Conservation (phyloP, 2,888 invertebrate species). For the Tachina fera region DNA sequence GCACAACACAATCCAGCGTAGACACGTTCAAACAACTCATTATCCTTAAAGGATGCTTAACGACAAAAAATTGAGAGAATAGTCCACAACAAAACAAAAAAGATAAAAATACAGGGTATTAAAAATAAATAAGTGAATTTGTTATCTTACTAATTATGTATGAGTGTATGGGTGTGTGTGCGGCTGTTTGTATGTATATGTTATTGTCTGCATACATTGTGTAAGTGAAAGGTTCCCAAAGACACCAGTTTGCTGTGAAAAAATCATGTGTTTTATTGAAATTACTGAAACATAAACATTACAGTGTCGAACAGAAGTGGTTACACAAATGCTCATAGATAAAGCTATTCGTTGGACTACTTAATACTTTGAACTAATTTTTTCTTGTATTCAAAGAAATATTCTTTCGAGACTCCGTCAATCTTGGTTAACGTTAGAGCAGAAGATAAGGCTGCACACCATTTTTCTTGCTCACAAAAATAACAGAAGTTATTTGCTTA, state of each 20-base stretch:
- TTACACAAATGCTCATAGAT: too few relatives aligned
- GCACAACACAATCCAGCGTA: conserved; percentile 41
- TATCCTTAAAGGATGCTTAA: conserved; percentile 55
- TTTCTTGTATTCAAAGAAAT: too few relatives aligned
- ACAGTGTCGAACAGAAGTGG: conserved; percentile 20
- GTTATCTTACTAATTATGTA: conserved; percentile 67
- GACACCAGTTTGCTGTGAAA: conserved; percentile 48
- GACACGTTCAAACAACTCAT: conserved; percentile 42
- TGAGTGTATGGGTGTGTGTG: background rate
- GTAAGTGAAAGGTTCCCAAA: conserved; percentile 43
- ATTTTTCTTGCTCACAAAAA: too few relatives aligned
- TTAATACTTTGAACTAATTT: too few relatives aligned
- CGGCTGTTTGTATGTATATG: conserved; percentile 15
- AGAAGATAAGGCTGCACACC: too few relatives aligned
- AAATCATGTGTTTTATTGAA: conserved; percentile 25
- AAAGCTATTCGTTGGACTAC: too few relatives aligned
- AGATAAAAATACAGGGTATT: background rate
- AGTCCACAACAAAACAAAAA: background rate
- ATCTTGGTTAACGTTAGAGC: too few relatives aligned
- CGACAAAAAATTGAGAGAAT: conserved; percentile 10
- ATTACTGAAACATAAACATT: background rate
- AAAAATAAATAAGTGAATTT: conserved; percentile 39
- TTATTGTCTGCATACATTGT: background rate
- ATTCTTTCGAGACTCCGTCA: too few relatives aligned
- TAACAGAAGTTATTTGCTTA: too few relatives aligned